Base-by-base conservation (phyloP, 2,113 vertebrate species). In the Notarius quadriscutis region DNA sequence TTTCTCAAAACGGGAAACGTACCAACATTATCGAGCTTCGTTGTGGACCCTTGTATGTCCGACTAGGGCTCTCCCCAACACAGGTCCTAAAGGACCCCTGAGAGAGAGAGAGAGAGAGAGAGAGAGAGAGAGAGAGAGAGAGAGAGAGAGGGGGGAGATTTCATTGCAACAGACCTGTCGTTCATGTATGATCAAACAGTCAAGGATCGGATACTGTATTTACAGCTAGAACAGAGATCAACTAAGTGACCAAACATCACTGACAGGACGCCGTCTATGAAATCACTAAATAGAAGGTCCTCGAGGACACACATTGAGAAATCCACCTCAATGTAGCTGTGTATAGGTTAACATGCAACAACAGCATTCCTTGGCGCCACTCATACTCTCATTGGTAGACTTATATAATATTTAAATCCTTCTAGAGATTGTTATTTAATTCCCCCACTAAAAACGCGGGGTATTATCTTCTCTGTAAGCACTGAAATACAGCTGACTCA, bases 341-440 rank as follows among this genome's bases (percentile, higher is more conserved):
- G 94, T 94, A 94, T 94, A 94, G 93, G 92, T 93, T 91, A 93
- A 94, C 95, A 96, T 96, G 95, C 95, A 95, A 94, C 94, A 92
- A 92, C 90, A 94, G 93, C 92, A 90, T 92, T 93, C 93, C 91
- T 93, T 94, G 94, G 94, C 92, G 94, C 93, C 91, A 91, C 92
- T 91, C 91, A 82, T 89, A 93, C 90, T 92, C 91, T 91, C 90
- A 90, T 88, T 91, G 92, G 92, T 91, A 86, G 92, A 94, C 91
- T 88, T 92, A 92, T 88, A 92, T 90, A 92, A 84, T 91, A 92
- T 86, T 86, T 87, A 88, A 87, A 88, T 88, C 74, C 85, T 91
- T 92, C 89, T 90, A 91, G 84, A 83, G 92, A 90, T 93, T 92
- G 78, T 86, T 90, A 87, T 81, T 88, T 86, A 89, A 86, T 72